A percentile compares a stretch with the other conserved stretches of the same genome.
These are phyloP conservation scores for Myiozetetes cayanensis DNA, from an alignment of 2,113 vertebrate species.

Conservation along the genomic window DNA sequence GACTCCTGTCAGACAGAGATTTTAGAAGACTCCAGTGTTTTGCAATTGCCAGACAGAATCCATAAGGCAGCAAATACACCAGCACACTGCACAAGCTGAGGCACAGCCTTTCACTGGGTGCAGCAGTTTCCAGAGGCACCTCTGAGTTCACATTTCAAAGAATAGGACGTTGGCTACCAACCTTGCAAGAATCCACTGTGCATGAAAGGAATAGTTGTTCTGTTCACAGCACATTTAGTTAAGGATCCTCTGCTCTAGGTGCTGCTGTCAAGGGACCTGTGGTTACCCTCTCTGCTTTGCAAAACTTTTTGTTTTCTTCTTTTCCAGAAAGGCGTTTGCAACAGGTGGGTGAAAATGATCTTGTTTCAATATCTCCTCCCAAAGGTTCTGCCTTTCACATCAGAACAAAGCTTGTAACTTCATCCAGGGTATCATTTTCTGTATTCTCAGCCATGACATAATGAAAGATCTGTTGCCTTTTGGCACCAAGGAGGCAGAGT, in stretches of 20 bases:
- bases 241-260: neutral
- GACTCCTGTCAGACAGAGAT: neutral
- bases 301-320: neutral
- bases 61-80: accelerated
- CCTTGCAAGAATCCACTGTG: neutral
- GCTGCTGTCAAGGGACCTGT: neutral
- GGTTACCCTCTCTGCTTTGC: neutral
- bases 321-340: neutral
- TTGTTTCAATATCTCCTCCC: neutral
- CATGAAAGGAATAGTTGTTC: neutral
- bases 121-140: neutral
- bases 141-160: neutral
- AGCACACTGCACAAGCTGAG: neutral
- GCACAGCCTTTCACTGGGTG: accelerated
- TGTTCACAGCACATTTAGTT: neutral
- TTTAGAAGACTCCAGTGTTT: neutral
- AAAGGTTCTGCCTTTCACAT: neutral
- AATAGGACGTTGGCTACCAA: neutral
- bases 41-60: neutral
- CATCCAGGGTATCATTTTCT: neutral
- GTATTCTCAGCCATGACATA: neutral
- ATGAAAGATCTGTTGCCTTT: neutral
- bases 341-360: neutral
- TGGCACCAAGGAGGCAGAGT: neutral
- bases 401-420: neutral